phyloP scores from a whole-genome alignment of 2,113 vertebrate genomes.

The Morphnarchus princeps region DNA sequence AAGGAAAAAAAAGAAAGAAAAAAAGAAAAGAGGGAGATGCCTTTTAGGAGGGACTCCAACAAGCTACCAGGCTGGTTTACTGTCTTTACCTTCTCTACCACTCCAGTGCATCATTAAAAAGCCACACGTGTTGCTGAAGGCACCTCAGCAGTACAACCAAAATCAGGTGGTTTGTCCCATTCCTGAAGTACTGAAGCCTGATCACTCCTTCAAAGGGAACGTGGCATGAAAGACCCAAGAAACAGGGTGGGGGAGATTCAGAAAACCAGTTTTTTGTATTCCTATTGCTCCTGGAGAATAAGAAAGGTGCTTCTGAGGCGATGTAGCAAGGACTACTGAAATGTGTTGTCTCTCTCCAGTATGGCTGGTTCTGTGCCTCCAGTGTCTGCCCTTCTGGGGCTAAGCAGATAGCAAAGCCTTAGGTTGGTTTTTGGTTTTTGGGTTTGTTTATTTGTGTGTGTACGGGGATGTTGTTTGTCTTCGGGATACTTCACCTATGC shows the following conservation, averaged over 20 bases:
- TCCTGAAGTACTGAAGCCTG: not conserved
- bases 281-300: not conserved
- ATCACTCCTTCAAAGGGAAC: not conserved
- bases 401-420: not conserved
- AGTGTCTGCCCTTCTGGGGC: not conserved
- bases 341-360: not conserved
- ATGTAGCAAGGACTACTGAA: not conserved
- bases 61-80: not conserved
- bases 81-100: not conserved
- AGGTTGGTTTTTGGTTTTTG: no score
- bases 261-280: not conserved
- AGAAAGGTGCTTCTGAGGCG: not conserved
- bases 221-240: not conserved
- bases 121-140: not conserved
- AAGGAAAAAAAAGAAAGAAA: accelerated
- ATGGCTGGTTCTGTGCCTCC: not conserved
- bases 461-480: not conserved
- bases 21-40: not conserved
- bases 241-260: not conserved
- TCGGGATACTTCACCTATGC: not conserved
- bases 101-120: not conserved
- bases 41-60: not conserved
- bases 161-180: not conserved
- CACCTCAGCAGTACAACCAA: not conserved
- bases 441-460: not conserved